Percentiles rank a stretch among this genome's conserved stretches.
Evolutionary conservation across 2,888 invertebrate species (phyloP).

Genomic region (Agrenia bidenticulata): DNA sequence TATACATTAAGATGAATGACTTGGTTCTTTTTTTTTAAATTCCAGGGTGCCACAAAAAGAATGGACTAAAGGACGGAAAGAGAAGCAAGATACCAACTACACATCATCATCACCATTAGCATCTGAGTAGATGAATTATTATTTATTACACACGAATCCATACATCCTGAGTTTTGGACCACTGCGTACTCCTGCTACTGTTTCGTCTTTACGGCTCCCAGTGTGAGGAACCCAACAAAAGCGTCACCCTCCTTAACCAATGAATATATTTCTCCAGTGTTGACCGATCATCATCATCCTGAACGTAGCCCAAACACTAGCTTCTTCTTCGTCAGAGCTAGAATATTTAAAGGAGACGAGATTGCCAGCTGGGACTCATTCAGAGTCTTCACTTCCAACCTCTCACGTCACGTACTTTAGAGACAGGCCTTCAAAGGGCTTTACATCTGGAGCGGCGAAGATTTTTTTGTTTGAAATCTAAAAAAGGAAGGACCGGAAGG

Average conservation of each 20-base stretch:
- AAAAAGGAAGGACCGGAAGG: constrained; percentile 1
- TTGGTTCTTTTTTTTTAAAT: constrained; percentile 32
- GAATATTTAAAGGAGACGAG: not conserved
- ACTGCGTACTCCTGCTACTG: too few relatives aligned
- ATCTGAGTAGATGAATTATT: not conserved
- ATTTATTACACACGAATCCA: not conserved
- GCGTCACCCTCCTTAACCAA: too few relatives aligned
- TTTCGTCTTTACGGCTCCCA: too few relatives aligned
- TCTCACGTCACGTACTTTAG: not conserved
- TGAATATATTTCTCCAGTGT: too few relatives aligned
- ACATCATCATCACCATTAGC: not conserved
- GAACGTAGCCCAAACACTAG: too few relatives aligned
- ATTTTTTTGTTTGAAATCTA: not conserved
- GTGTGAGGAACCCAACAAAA: too few relatives aligned
- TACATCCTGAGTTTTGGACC: too few relatives aligned
- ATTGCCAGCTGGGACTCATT: constrained; percentile 1
- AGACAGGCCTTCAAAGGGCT: too few relatives aligned
- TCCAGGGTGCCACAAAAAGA: constrained; percentile 15
- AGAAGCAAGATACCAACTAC: not conserved
- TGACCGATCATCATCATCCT: too few relatives aligned
- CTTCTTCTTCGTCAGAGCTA: too few relatives aligned
- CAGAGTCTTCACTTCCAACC: not conserved
- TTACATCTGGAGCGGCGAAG: too few relatives aligned
- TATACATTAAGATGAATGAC: constrained; percentile 43
- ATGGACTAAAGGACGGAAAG: not conserved